These are phyloP conservation scores for Lithophane leautieri DNA, from an alignment of 2,888 invertebrate genomes.

Conservation along the genomic window DNA sequence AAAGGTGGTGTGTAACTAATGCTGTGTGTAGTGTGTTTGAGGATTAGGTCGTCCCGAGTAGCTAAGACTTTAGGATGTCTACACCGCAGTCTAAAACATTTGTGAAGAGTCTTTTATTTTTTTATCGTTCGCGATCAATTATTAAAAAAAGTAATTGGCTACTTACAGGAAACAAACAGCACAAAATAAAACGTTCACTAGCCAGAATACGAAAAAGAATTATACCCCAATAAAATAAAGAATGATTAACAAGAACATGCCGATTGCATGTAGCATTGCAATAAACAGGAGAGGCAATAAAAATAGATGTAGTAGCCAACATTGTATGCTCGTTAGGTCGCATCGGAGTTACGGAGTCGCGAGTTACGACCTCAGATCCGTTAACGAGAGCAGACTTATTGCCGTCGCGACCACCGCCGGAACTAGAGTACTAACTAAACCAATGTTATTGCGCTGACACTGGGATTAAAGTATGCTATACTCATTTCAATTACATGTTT, in stretches of 20 bases:
- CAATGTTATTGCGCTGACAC: constrained; percentile 76
- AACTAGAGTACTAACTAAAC: constrained; percentile 72
- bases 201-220: constrained; percentile 28
- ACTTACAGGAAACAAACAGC: constrained; percentile 14
- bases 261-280: constrained; percentile 67
- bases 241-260: constrained; percentile 63
- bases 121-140: not conserved
- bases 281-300: constrained; percentile 63
- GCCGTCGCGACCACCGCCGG: constrained; percentile 68
- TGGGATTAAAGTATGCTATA: constrained; percentile 54
- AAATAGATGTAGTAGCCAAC: constrained; percentile 65
- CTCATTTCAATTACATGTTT: constrained; percentile 59
- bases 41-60: not conserved
- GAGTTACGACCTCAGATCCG: constrained; percentile 76
- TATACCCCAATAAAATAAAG: constrained; percentile 56
- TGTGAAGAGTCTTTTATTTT: not conserved
- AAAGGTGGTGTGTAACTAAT: constrained; percentile 43
- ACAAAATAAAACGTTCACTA: constrained; percentile 9
- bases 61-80: not conserved
- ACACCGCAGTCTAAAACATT: not conserved
- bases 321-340: constrained; percentile 77
- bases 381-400: constrained; percentile 80
- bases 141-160: not conserved
- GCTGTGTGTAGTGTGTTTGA: constrained; percentile 41
- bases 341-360: constrained; percentile 61